Percentiles rank a stretch among this genome's conserved stretches.
Evolutionary conservation across 1,140 invertebrate genomes (phyloP).

Genomic region (Heliothis virescens): DNA sequence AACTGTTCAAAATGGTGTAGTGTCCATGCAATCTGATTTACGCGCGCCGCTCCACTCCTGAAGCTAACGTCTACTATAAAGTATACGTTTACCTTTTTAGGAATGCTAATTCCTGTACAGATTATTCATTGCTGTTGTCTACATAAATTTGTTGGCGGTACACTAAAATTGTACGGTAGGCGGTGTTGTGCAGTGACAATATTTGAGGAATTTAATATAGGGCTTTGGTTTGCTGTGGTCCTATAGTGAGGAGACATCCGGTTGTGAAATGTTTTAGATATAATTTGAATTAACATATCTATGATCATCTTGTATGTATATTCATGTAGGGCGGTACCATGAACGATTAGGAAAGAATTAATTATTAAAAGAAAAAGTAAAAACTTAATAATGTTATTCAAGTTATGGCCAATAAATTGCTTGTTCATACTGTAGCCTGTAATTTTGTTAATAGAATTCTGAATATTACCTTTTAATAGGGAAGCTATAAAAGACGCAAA

Average conservation of each 20-base stretch:
- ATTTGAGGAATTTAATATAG: slow-evolving; percentile 33
- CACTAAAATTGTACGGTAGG: slow-evolving; percentile 41
- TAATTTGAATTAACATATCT: too few species aligned
- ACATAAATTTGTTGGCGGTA: slow-evolving; percentile 50
- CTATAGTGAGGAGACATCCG: background rate
- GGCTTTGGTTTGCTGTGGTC: background rate
- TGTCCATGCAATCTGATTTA: slow-evolving; percentile 81
- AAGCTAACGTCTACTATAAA: slow-evolving; percentile 66
- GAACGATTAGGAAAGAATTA: too few species aligned
- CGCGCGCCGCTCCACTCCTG: slow-evolving; percentile 61
- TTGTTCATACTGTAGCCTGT: too few species aligned
- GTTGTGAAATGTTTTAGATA: too few species aligned
- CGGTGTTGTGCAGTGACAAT: slow-evolving; percentile 26
- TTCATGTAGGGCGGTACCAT: too few species aligned
- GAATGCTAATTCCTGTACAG: slow-evolving; percentile 72
- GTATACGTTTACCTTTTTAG: slow-evolving; percentile 73
- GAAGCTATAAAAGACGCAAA: too few species aligned
- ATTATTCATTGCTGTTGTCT: slow-evolving; percentile 70
- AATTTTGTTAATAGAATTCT: too few species aligned
- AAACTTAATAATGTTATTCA: too few species aligned
- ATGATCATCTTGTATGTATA: too few species aligned
- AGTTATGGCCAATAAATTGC: too few species aligned
- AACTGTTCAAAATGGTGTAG: slow-evolving; percentile 72
- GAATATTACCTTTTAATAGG: too few species aligned
- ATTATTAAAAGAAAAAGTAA: too few species aligned